Evolutionary conservation across 2,888 invertebrate species (phyloP), one percentile per base, ranked within the genome.

Genomic region (Dione juno): DNA sequence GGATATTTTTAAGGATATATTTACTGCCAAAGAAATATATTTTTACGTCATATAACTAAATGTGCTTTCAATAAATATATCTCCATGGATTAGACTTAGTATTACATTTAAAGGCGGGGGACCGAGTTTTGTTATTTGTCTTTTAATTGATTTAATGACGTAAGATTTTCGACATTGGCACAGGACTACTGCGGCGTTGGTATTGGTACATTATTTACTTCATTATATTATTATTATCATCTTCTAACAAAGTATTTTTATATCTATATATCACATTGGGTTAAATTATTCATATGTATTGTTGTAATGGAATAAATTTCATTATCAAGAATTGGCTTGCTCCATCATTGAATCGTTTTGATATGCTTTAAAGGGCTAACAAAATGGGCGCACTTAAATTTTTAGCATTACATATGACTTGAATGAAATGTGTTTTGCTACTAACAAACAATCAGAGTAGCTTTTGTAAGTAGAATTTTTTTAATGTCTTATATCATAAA

Each of bases 41-140:
- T 35, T 16, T 64, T 64, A 64, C 64, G 64, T 64, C 64, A 64
- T 64, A 50, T 19, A 50, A 50, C 48, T 64, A 35, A 48, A 13
- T 21, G 59, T 45, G 13, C 13, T 64, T 50, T 50, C 8, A 14
- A 35, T n/a, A 19, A 41, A 28, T 1, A 3, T 10, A 61, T n/a
- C 5, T 45, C n/a, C 21, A 21, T 28, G 9, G 14, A n/a, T 59
- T 43, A 21, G 21, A 61, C 9, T 21, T 43, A 19, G 11, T 14
- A 40, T 19, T 14, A 28, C 7, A 14, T n/a, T 61, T 21, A 61
- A 43, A n/a, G n/a, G 59, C n/a, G 43, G 6, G 43, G 6, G 43
- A 41, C 14, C 28, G 9, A 59, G 10, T 28, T 45, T 21, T 21
- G 10, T 43, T 43, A 43, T 43, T 43, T 43, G 41, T 28, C 14